Base-by-base conservation (phyloP, 1,140 invertebrate genomes). In the Agrypnia vestita region DNA sequence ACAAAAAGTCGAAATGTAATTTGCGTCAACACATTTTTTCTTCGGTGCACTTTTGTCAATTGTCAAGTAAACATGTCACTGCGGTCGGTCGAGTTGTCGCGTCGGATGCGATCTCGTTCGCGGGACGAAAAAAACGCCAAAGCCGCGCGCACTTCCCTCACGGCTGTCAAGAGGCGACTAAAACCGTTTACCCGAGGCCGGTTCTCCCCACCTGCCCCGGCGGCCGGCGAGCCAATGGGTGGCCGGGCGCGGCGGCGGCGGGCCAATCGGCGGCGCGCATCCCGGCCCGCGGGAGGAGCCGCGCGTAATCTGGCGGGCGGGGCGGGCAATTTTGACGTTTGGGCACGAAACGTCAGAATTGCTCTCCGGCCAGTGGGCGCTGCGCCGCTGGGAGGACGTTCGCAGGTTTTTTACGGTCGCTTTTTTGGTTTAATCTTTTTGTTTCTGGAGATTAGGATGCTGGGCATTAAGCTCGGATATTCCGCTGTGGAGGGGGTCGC, bases 201-300 rank as follows among this genome's bases (percentile, higher is more conserved):
- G 71, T 43, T 73, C n/a, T 55, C 71, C 71, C 71, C 71, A 73
- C 71, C 71, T 73, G 71, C 25, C 71, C 25, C 51, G n/a, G 53
- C 12, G 13, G 19, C 12, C 13, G 3, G 35, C 25, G 15, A 49
- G 53, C 71, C 49, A 73, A 73, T 73, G 49, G 19, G 71, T 15
- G 46, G 10, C 49, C 17, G 13, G 53, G 53, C 17, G 53, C 49
- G 19, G 49, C 13, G 4, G 3, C 4, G 6, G 53, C 71, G 12
- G 12, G 53, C 71, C 71, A 73, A 73, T 73, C 71, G 19, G 71
- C n/a, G 6, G 53, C 71, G 12, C 10, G 25, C 51, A 49, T 55
- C 55, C 55, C 71, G 10, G 71, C 10, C 1, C 3, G 35, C 71
- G 25, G 15, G 53, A 56, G 71, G 71, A 56, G 71, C 21, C 10